Evolutionary conservation across 2,797 vertebrate species (phyloP), one percentile per base, ranked within the genome.

Genomic region (Adelosebastes latens): DNA sequence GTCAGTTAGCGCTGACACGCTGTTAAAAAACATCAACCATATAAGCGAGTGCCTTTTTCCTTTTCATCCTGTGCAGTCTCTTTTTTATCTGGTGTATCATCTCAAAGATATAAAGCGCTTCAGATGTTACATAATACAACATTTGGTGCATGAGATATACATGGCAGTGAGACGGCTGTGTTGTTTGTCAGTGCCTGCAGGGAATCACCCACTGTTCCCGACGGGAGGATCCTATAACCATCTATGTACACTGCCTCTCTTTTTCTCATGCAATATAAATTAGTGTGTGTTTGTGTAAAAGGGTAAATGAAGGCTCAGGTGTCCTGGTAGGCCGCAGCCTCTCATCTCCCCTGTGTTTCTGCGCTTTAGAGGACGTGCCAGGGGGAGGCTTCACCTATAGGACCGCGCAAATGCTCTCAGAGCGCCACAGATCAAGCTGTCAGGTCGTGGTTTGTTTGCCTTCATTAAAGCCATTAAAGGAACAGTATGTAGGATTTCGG

Each of bases 221-320:
- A 13, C 8, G 73, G 88, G 85, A 86, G 85, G 86, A 88, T 92
- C 72, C 75, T 70, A 78, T 89, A 82, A 86, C 87, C 82, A 8
- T 74, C 87, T 73, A 18, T 82, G 88, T 67, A 16, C 78, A 27
- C 79, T 20, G 77, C 83, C 81, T 93, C 64, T 70, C 72, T 69
- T 31, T 60, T 60, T 46, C 80, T 84, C 72, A 85, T 95, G 87
- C 83, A 93, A 46, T 91, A 92, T 91, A 72, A 69, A 93, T 92
- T 73, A 86, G 77, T 74, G 61, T 71, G 82, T 68, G 22, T 74
- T 9, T 29, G 63, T 46, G 12, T 74, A 53, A 27, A 27, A n/a
- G 81, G 75, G 72, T 74, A 71, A 75, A 74, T 0, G 36, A 20
- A 42, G 86, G 84, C 85, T 93, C 89, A 89, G 92, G 88, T 92